Evolutionary conservation across 2,888 invertebrate genomes (phyloP).

Genomic region (Parapristionchus giblindavisi): DNA sequence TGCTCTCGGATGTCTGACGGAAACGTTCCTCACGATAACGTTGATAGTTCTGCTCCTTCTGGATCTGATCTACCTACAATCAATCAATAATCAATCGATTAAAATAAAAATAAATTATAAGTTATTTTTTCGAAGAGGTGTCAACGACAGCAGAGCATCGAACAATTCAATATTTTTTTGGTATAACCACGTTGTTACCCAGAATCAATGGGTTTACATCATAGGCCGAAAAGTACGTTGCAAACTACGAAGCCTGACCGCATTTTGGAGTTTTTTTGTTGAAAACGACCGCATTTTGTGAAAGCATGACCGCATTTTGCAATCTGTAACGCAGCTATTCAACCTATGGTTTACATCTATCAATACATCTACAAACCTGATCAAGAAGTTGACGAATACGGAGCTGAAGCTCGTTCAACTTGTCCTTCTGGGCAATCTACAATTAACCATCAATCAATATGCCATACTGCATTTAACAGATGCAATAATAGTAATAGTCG

Average conservation of each 20-base stretch:
- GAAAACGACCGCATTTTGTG: no score
- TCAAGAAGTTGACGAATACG: conserved; percentile 92
- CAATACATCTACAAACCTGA: conserved; percentile 74
- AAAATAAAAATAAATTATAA: neutral
- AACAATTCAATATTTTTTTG: no score
- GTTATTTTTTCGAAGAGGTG: no score
- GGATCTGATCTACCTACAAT: conserved; percentile 86
- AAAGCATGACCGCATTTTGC: no score
- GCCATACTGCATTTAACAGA: neutral
- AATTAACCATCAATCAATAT: conserved; percentile 13
- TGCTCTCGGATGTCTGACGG: conserved; percentile 95
- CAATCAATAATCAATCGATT: neutral
- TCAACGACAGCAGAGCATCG: no score
- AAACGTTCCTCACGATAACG: conserved; percentile 88
- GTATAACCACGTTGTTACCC: neutral
- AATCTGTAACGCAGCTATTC: no score
- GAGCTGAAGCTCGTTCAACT: conserved; percentile 90
- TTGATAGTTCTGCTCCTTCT: conserved; percentile 99
- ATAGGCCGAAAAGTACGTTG: no score
- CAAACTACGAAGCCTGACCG: no score
- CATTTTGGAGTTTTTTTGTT: no score
- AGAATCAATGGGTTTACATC: neutral
- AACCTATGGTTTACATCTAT: no score
- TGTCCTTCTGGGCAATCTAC: conserved; percentile 91
- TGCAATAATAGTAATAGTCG: neutral